A percentile compares a stretch with the other conserved stretches of the same genome.
phyloP scores from a whole-genome alignment of 2,113 vertebrate species.

The Amphiprion percula region DNA sequence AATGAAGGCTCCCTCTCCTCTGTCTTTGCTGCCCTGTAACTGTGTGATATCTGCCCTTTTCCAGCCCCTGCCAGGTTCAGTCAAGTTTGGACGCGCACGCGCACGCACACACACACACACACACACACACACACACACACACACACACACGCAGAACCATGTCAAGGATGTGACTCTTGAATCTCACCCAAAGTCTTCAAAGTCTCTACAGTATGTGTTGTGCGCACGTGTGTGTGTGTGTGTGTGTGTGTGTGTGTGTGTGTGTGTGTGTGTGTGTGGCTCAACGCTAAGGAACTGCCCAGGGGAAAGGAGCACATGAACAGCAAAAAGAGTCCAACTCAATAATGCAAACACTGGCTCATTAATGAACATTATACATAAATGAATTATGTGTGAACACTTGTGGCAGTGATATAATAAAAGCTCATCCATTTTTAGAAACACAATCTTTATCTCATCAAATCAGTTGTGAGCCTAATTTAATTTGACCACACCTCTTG shows the following conservation, averaged over 20 bases:
- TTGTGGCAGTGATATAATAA: conserved; percentile 59
- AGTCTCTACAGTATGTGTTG: conserved; percentile 38
- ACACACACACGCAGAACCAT: conserved; percentile 41
- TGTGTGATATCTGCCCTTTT: conserved; percentile 19
- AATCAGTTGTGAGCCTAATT: conserved; percentile 37
- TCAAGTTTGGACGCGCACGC: conserved; percentile 51
- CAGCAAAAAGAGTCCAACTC: conserved; percentile 64
- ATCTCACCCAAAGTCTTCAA: conserved; percentile 51
- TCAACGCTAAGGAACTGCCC: conserved; percentile 49
- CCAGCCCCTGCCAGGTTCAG: conserved; percentile 53
- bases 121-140: conserved; percentile 15
- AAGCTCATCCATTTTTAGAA: conserved; percentile 59
- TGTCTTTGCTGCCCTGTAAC: conserved; percentile 14
- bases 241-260: conserved; percentile 35
- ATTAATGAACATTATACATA: conserved; percentile 75
- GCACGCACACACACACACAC: conserved; percentile 25
- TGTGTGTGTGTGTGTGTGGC: conserved; percentile 29
- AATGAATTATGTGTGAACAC: conserved; percentile 69
- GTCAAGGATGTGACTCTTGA: conserved; percentile 53
- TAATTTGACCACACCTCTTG: conserved; percentile 10
- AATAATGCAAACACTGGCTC: conserved; percentile 75
- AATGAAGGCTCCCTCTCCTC: conserved; percentile 1
- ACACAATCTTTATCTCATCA: conserved; percentile 37
- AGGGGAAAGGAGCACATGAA: conserved; percentile 57
- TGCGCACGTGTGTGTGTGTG: conserved; percentile 25